Conservation (phyloP, 2,113 vertebrate species). For the Lepus europaeus region DNA sequence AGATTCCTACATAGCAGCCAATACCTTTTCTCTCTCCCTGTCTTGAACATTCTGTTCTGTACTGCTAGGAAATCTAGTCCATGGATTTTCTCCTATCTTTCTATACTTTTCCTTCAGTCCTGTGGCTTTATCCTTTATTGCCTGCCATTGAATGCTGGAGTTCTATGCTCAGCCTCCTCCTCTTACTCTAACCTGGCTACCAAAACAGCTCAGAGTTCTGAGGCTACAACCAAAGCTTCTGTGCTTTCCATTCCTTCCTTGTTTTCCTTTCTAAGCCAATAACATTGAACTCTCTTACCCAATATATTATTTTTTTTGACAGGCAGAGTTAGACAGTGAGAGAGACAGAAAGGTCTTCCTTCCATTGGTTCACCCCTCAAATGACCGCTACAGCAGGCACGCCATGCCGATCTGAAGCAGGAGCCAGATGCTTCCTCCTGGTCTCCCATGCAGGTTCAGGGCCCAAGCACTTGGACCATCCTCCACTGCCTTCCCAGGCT, state of each 20-base stretch:
- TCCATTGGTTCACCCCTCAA: too few species aligned
- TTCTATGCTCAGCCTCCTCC: background rate
- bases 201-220: background rate
- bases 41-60: background rate
- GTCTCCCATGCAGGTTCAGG: too few species aligned
- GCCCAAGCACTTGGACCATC: too few species aligned
- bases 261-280: conserved; percentile 45
- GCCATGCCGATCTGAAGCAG: too few species aligned
- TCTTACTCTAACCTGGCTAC: background rate
- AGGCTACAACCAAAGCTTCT: background rate
- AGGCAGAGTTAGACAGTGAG: too few species aligned
- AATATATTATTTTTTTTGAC: background rate
- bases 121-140: background rate
- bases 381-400: too few species aligned
- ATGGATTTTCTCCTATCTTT: background rate
- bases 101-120: background rate
- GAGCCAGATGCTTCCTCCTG: too few species aligned
- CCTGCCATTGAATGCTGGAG: background rate
- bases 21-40: background rate
- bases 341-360: too few species aligned
- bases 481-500: too few species aligned
- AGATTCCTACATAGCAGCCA: background rate
- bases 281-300: background rate
- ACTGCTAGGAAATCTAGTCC: background rate
- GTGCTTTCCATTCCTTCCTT: background rate